Evolutionary conservation across 2,888 invertebrate genomes (phyloP).

Genomic region (Griposia aprilina): DNA sequence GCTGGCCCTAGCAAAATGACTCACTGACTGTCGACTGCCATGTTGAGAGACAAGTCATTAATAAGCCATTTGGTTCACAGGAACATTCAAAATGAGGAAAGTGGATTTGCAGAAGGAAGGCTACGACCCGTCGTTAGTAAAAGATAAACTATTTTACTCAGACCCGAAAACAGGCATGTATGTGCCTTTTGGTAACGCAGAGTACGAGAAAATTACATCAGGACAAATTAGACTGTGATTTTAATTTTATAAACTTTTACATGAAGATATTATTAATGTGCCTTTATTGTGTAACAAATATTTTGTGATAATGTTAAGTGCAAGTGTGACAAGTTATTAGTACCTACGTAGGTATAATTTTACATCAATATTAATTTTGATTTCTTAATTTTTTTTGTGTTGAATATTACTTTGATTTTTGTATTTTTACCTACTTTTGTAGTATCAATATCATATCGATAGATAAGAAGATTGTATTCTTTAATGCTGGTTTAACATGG

Average conservation of each 20-base stretch:
- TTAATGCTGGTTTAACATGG: no score
- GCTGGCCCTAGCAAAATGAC: not conserved
- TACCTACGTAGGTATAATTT: slow-evolving; percentile 7
- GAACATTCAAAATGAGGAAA: slow-evolving; percentile 99
- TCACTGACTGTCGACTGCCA: no score
- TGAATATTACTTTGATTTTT: not conserved
- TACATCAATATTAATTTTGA: not conserved
- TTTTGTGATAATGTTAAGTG: slow-evolving; percentile 56
- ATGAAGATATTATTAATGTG: slow-evolving; percentile 41
- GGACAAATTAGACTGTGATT: slow-evolving; percentile 94
- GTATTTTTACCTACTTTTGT: not conserved
- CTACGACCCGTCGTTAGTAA: slow-evolving; percentile 93
- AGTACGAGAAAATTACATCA: slow-evolving; percentile 94
- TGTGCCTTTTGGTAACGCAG: slow-evolving; percentile 92
- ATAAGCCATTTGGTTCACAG: slow-evolving; percentile 87
- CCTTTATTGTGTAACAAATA: slow-evolving; percentile 46
- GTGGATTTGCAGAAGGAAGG: slow-evolving; percentile 97
- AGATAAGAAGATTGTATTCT: no score
- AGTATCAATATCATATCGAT: not conserved
- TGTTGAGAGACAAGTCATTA: not conserved
- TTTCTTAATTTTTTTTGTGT: not conserved
- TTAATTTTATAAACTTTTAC: slow-evolving; percentile 55
- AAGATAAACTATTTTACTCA: slow-evolving; percentile 95
- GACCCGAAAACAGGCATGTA: slow-evolving; percentile 93
- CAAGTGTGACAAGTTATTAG: slow-evolving; percentile 20